Conservation (phyloP, 2,113 vertebrate genomes). For the Gambusia holbrooki region DNA sequence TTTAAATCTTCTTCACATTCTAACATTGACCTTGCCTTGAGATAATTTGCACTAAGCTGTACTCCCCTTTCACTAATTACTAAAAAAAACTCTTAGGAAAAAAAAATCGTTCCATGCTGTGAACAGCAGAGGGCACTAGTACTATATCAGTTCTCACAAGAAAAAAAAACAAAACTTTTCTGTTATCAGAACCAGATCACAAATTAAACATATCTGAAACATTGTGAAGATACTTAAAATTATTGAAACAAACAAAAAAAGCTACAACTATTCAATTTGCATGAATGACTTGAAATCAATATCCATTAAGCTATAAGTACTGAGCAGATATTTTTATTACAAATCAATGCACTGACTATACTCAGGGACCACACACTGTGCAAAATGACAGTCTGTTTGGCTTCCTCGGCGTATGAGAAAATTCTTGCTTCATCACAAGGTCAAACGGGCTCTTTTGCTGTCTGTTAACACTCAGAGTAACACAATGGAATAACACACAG, state of each 20-base stretch:
- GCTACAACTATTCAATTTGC: not conserved
- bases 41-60: not conserved
- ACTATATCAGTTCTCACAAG: slow-evolving; percentile 42
- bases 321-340: slow-evolving; percentile 7
- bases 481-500: slow-evolving; percentile 57
- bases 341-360: slow-evolving; percentile 28
- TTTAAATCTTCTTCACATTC: too few relatives aligned
- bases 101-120: slow-evolving; percentile 14
- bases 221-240: not conserved
- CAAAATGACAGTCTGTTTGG: slow-evolving; percentile 36
- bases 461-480: slow-evolving; percentile 58
- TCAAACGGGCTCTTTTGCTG: slow-evolving; percentile 46
- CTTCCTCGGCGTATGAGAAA: slow-evolving; percentile 35
- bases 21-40: too few relatives aligned
- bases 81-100: not conserved
- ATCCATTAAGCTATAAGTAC: slow-evolving; percentile 3
- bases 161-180: slow-evolving; percentile 24
- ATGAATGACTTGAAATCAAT: not conserved
- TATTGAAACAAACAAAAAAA: not conserved
- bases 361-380: slow-evolving; percentile 34
- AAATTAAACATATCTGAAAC: slow-evolving; percentile 7
- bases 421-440: slow-evolving; percentile 48
- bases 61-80: not conserved
- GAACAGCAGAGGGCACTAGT: slow-evolving; percentile 79
- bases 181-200: slow-evolving; percentile 26